A percentile compares a stretch with the other conserved stretches of the same genome.
These are phyloP conservation scores for Eira barbara DNA, from an alignment of 2,113 vertebrate species.

Conservation along the genomic window DNA sequence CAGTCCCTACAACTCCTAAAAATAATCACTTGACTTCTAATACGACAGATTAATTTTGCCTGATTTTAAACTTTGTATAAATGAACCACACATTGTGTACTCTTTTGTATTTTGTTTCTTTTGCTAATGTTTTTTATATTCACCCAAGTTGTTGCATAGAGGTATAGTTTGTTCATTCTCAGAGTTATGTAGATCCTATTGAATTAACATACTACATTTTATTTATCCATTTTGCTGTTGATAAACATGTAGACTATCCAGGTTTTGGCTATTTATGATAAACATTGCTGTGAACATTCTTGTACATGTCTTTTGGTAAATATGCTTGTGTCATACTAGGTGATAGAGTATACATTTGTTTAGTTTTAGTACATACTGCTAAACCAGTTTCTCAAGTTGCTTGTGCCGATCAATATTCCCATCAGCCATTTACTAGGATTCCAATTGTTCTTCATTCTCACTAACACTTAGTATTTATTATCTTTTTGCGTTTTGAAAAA, in stretches of 20 bases:
- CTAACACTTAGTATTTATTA: not conserved
- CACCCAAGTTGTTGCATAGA: not conserved
- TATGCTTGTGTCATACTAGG: not conserved
- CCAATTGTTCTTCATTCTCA: not conserved
- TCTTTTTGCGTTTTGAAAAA: not conserved
- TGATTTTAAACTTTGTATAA: not conserved
- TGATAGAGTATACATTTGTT: not conserved
- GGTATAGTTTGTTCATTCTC: not conserved
- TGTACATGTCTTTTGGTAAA: not conserved
- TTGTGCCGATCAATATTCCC: not conserved
- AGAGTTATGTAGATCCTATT: not conserved
- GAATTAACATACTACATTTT: not conserved
- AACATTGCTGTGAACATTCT: not conserved
- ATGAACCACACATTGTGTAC: not conserved
- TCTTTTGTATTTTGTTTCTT: not conserved
- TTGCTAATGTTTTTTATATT: not conserved
- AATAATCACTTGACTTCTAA: not conserved
- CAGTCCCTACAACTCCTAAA: not conserved
- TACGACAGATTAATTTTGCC: not conserved
- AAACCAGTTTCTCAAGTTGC: not conserved
- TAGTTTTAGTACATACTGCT: not conserved
- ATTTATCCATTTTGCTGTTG: not conserved
- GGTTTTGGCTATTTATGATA: not conserved
- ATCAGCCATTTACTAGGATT: not conserved
- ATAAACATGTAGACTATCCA: not conserved